phyloP scores from a whole-genome alignment of 2,888 invertebrate species.

The Callimorpha dominula region DNA sequence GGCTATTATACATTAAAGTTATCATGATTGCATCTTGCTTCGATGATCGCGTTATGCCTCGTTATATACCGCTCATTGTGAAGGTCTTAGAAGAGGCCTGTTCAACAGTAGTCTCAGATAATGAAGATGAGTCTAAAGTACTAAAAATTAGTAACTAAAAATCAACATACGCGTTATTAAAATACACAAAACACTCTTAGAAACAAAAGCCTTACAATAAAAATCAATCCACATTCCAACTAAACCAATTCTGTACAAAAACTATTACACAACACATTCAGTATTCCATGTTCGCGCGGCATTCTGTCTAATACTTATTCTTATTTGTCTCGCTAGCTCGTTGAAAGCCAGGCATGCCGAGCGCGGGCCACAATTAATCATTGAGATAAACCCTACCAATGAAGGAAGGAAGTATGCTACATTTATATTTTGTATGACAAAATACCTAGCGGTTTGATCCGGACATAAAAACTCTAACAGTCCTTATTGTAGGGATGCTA shows the following conservation, averaged over 20 bases:
- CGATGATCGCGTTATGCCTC: too few relatives aligned
- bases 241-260: conserved; percentile 6
- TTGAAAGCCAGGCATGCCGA: conserved; percentile 69
- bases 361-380: conserved; percentile 80
- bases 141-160: background rate
- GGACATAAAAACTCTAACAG: conserved; percentile 85
- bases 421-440: conserved; percentile 87
- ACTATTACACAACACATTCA: conserved; percentile 7
- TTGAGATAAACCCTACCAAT: conserved; percentile 83
- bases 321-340: conserved; percentile 59
- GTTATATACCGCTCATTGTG: too few relatives aligned
- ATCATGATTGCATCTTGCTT: too few relatives aligned
- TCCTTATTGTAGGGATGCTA: conserved; percentile 64
- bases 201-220: background rate
- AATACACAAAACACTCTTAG: background rate
- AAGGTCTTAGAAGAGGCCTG: too few relatives aligned
- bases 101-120: too few relatives aligned
- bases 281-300: conserved; percentile 39
- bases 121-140: too few relatives aligned
- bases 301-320: conserved; percentile 49
- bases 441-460: conserved; percentile 86
- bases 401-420: conserved; percentile 85
- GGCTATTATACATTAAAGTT: too few relatives aligned
- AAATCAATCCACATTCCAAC: background rate
- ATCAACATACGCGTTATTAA: background rate